A percentile compares a stretch with the other conserved stretches of the same genome.
phyloP scores from a whole-genome alignment of 1,140 invertebrate species.

The Cyclina sinensis region DNA sequence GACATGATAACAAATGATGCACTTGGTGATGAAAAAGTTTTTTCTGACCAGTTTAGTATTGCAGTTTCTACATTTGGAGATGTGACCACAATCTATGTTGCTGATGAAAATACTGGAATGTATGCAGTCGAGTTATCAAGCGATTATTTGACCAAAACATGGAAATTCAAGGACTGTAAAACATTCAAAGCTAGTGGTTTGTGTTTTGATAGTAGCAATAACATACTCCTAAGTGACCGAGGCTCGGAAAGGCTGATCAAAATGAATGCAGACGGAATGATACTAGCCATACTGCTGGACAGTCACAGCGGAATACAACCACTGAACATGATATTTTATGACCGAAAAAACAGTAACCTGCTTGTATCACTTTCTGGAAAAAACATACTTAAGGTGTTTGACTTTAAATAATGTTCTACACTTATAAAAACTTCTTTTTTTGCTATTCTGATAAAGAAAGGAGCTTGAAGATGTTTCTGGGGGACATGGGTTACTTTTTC shows the following conservation, averaged over 20 bases:
- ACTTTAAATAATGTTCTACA: slow-evolving; percentile 28
- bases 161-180: slow-evolving; percentile 13
- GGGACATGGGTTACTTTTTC: no score
- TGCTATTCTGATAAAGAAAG: no score
- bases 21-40: neutral
- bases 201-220: neutral
- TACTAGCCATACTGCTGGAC: slow-evolving; percentile 8
- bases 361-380: neutral
- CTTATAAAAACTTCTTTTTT: no score
- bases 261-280: slow-evolving; percentile 17
- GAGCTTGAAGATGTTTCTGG: no score
- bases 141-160: neutral
- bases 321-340: neutral
- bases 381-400: neutral
- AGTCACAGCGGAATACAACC: neutral
- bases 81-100: neutral
- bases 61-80: neutral
- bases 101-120: slow-evolving; percentile 23
- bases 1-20: neutral
- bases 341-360: neutral
- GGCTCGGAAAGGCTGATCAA: slow-evolving; percentile 20
- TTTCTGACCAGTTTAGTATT: slow-evolving; percentile 28
- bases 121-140: neutral
- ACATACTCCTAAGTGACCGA: neutral
- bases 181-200: slow-evolving; percentile 5